Percentiles rank a stretch among this genome's conserved stretches.
Conservation (phyloP, 2,888 invertebrate genomes). For the Tenthredo scrophulariae region DNA sequence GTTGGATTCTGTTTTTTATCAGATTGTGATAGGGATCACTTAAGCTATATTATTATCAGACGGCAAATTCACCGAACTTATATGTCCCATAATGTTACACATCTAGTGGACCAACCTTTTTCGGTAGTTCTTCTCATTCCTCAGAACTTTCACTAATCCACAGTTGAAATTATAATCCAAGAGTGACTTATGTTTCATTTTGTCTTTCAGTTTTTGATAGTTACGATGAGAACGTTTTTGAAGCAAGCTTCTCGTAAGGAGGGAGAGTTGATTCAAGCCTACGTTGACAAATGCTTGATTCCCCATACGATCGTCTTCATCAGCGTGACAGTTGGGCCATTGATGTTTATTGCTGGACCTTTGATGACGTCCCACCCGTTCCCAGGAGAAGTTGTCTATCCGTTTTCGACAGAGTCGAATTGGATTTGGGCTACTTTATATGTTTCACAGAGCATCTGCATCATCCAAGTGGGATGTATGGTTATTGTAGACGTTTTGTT, state of each 20-base stretch:
- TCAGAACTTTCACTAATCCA: not conserved
- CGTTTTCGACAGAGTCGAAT: slow-evolving; percentile 59
- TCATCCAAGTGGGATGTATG: slow-evolving; percentile 61
- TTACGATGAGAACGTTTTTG: not conserved
- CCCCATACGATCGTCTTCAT: slow-evolving; percentile 57
- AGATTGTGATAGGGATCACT: no score
- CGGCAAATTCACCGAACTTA: no score
- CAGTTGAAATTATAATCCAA: not conserved
- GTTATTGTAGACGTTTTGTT: slow-evolving; percentile 63
- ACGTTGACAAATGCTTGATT: slow-evolving; percentile 57
- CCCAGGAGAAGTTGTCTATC: slow-evolving; percentile 47
- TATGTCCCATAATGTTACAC: no score
- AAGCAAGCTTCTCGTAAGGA: not conserved
- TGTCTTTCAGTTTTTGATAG: not conserved
- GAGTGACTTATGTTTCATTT: not conserved
- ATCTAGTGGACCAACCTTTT: no score
- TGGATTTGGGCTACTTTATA: slow-evolving; percentile 59
- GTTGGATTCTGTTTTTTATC: no score
- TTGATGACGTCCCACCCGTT: slow-evolving; percentile 53
- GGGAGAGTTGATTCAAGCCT: slow-evolving; percentile 55
- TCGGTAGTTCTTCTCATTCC: not conserved
- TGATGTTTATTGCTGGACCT: slow-evolving; percentile 60
- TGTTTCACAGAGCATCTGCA: slow-evolving; percentile 62
- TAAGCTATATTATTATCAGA: no score
- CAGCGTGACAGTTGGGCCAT: slow-evolving; percentile 58